phyloP scores from a whole-genome alignment of 2,113 vertebrate species.

The Delphinus delphis region DNA sequence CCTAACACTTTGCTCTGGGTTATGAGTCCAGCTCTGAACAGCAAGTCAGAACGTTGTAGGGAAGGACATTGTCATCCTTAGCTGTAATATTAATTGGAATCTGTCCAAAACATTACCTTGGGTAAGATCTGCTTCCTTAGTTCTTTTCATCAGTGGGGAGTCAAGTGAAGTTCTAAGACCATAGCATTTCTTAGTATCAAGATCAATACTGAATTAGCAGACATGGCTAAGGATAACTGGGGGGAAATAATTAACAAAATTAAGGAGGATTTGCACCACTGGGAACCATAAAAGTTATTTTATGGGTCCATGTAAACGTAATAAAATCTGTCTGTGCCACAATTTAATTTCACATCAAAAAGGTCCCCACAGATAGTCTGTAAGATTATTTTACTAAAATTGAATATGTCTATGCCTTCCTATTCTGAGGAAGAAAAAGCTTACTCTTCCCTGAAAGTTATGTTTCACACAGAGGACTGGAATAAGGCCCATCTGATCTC shows the following conservation, averaged over 20 bases:
- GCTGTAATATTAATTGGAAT: constrained; percentile 62
- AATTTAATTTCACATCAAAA: constrained; percentile 86
- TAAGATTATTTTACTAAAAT: constrained; percentile 85
- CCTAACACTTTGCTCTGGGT: background rate
- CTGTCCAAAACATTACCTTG: constrained; percentile 69
- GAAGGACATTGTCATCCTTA: constrained; percentile 60
- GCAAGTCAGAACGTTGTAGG: background rate
- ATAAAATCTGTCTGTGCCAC: constrained; percentile 86
- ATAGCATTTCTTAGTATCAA: constrained; percentile 84
- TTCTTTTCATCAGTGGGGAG: constrained; percentile 72
- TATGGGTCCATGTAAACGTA: constrained; percentile 89
- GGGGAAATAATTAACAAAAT: constrained; percentile 90
- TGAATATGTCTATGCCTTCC: constrained; percentile 68
- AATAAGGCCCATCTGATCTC: constrained; percentile 2
- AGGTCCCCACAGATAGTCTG: constrained; percentile 84
- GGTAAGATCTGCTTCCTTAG: constrained; percentile 74
- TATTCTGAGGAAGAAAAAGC: constrained; percentile 65
- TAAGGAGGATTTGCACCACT: constrained; percentile 83
- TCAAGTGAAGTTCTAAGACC: constrained; percentile 83
- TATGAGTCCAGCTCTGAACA: background rate
- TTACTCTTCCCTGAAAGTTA: constrained; percentile 53
- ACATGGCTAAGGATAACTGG: constrained; percentile 85
- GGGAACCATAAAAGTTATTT: constrained; percentile 88
- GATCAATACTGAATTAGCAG: constrained; percentile 87
- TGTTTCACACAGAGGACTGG: constrained; percentile 54